phyloP scores from a whole-genome alignment of 2,888 invertebrate genomes.

The Apamea epomidion region DNA sequence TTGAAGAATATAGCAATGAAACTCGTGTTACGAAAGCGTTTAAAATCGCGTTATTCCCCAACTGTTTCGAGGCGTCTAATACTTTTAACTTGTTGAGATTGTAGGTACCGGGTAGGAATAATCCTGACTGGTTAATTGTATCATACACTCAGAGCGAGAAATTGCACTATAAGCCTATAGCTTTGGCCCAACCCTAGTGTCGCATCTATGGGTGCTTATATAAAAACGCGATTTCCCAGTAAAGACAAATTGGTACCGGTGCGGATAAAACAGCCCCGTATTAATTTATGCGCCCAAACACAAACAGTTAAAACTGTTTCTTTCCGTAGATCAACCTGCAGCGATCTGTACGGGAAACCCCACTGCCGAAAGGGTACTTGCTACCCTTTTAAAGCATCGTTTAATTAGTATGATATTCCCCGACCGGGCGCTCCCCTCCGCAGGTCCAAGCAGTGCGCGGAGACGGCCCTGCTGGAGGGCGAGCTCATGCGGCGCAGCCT shows the following conservation, averaged over 20 bases:
- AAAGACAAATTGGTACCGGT: too few relatives aligned
- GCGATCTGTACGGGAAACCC: background rate
- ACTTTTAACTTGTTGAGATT: background rate
- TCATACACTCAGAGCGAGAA: too few relatives aligned
- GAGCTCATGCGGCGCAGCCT: conserved; percentile 95
- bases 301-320: too few relatives aligned
- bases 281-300: too few relatives aligned
- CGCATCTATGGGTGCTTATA: background rate
- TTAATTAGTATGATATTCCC: background rate
- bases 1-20: background rate
- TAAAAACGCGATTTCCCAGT: background rate
- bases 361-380: background rate
- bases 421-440: rapidly evolving
- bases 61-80: background rate
- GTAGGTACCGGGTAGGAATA: background rate
- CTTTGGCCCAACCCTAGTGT: background rate
- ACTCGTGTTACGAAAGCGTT: background rate
- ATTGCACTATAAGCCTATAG: background rate
- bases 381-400: background rate
- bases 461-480: conserved; percentile 96
- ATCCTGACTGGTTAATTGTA: background rate
- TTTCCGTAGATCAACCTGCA: too few relatives aligned
- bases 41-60: too few relatives aligned
- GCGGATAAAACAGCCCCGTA: too few relatives aligned
- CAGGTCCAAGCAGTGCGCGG: conserved; percentile 97